A percentile compares a stretch with the other conserved stretches of the same genome.
These are phyloP conservation scores for Eugnorisma glareosa DNA, from an alignment of 2,888 invertebrate species.

Conservation along the genomic window DNA sequence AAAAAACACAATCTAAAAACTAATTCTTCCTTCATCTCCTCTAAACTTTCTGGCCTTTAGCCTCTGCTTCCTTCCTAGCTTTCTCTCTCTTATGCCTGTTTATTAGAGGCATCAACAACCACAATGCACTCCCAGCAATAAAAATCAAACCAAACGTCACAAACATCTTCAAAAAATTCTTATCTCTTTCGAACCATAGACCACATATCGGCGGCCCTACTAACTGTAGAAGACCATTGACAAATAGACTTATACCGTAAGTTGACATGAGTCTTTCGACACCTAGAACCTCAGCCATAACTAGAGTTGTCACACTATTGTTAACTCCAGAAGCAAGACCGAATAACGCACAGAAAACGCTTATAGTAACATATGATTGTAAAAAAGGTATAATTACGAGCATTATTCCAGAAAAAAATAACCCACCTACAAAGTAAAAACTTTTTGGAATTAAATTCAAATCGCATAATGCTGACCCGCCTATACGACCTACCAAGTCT, in stretches of 20 bases:
- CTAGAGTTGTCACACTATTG: constrained; percentile 95
- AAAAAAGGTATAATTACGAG: constrained; percentile 93
- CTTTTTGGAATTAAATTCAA: constrained; percentile 94
- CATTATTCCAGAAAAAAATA: constrained; percentile 94
- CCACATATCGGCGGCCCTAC: constrained; percentile 96
- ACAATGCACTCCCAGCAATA: constrained; percentile 93
- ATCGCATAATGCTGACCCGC: constrained; percentile 96
- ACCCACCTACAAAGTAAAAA: constrained; percentile 95
- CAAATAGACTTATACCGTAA: constrained; percentile 96
- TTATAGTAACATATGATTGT: constrained; percentile 91
- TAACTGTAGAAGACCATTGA: constrained; percentile 95
- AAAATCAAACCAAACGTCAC: constrained; percentile 94
- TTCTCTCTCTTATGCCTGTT: constrained; percentile 82
- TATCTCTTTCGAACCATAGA: constrained; percentile 91
- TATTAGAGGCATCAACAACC: constrained; percentile 94
- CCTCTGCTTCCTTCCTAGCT: constrained; percentile 61
- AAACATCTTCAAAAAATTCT: constrained; percentile 93
- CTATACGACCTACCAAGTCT: constrained; percentile 95
- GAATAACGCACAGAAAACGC: constrained; percentile 94
- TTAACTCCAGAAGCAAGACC: constrained; percentile 96
- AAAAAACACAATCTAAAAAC: background rate
- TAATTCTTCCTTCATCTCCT: background rate
- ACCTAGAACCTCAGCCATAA: constrained; percentile 97
- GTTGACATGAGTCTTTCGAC: constrained; percentile 95
- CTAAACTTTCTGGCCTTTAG: constrained; percentile 67